A percentile compares a stretch with the other conserved stretches of the same genome.
Evolutionary conservation across 2,888 invertebrate genomes (phyloP).

Genomic region (Trichopria drosophilae): DNA sequence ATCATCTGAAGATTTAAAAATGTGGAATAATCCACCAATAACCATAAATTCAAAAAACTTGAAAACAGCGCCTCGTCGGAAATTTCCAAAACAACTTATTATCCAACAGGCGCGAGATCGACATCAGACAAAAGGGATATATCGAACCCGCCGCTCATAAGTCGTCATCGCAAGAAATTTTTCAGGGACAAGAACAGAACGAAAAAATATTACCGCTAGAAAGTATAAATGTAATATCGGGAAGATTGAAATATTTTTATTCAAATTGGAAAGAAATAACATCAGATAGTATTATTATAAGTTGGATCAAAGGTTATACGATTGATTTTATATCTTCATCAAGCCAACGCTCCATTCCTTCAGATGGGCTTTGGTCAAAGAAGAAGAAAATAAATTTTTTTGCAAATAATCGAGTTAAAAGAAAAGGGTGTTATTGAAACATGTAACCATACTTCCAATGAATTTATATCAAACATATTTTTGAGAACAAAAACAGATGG

Average conservation of each 20-base stretch:
- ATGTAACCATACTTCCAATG: constrained; percentile 16
- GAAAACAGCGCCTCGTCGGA: too few species aligned
- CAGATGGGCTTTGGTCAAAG: not conserved
- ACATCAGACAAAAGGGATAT: too few species aligned
- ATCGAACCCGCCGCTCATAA: too few species aligned
- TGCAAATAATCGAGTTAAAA: not conserved
- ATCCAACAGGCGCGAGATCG: too few species aligned
- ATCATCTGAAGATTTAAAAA: too few species aligned
- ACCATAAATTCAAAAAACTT: too few species aligned
- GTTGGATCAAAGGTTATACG: not conserved
- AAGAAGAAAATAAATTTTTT: not conserved
- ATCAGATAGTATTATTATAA: not conserved
- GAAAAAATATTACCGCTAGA: too few species aligned
- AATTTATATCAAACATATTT: constrained; percentile 36
- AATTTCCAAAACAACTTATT: too few species aligned
- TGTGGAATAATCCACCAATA: too few species aligned
- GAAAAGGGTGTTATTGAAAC: constrained; percentile 20
- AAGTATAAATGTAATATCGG: not conserved
- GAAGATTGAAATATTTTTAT: not conserved
- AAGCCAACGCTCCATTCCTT: not conserved
- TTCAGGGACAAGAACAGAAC: too few species aligned
- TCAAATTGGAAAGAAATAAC: not conserved
- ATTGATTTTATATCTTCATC: not conserved
- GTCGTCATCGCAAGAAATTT: too few species aligned
- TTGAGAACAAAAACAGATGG: constrained; percentile 34